Evolutionary conservation across 2,113 vertebrate genomes (phyloP).

Genomic region (Ptyas mucosa): DNA sequence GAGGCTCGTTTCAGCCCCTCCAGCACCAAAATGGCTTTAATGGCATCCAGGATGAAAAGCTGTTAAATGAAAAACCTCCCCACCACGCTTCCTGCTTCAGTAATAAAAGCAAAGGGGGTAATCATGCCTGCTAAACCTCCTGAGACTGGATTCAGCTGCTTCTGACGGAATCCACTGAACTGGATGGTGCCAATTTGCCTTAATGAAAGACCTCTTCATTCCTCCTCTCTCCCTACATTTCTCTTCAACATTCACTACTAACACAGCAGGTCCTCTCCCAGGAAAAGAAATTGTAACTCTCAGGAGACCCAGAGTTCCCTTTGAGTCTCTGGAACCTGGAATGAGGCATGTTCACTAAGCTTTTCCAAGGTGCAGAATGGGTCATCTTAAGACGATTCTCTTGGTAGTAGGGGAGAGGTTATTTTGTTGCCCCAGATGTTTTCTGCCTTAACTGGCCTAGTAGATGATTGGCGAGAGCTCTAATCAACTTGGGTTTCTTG

Average conservation of each 20-base stretch:
- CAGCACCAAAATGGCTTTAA: not conserved
- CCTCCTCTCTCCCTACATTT: not conserved
- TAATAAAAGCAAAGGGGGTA: not conserved
- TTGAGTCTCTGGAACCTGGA: not conserved
- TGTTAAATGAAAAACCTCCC: conserved; percentile 45
- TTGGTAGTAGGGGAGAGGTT: not conserved
- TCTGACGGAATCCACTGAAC: too few species aligned
- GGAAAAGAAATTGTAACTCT: not conserved
- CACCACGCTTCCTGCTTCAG: not conserved
- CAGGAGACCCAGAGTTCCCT: not conserved
- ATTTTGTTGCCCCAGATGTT: not conserved
- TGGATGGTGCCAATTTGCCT: not conserved
- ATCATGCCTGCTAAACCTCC: not conserved
- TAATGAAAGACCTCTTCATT: not conserved
- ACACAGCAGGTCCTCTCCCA: not conserved
- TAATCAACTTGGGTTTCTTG: not conserved
- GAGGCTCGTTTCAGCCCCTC: not conserved
- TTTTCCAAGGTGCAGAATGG: not conserved
- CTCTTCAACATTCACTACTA: conserved; percentile 11
- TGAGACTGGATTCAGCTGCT: not conserved
- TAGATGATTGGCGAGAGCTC: not conserved
- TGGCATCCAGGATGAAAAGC: conserved; percentile 10
- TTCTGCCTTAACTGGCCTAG: not conserved
- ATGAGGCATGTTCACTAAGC: not conserved
- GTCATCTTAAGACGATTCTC: not conserved